Evolutionary conservation across 2,797 vertebrate species (phyloP), one percentile per base, ranked within the genome.

Genomic region (Poeciliopsis infans): DNA sequence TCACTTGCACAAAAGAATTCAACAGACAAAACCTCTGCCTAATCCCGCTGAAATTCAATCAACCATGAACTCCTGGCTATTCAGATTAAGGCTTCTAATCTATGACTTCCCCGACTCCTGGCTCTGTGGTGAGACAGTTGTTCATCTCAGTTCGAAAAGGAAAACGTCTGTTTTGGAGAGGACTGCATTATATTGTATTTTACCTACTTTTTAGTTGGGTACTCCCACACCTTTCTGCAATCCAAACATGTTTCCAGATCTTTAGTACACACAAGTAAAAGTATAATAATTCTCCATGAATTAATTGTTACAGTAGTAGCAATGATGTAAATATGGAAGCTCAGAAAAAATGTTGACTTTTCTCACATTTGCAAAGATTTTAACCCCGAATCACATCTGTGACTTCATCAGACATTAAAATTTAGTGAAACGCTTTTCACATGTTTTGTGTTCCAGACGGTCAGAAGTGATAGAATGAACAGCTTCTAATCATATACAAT

Each of bases 21-120:
- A 80, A 72, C 20, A 72, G 74, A 91, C 85, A 88, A 91, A 90
- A 83, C 77, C 80, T 79, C 66, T 53, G 49, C 77, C 72, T 94
- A 94, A 95, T 95, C 89, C 92, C 53, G 33, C 79, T 74, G 69
- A 79, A 43, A 78, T 93, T 72, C 90, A 94, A 94, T 95, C 91
- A 88, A 53, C 18, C 4, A 25, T 80, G 85, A 86, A 88, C 81
- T 92, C 87, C 79, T 86, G 86, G 88, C 89, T 89, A 86, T 93
- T 91, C 91, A 92, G 91, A 95, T 96, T 94, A 94, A 69, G 72
- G 72, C 18, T 86, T 89, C 80, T 91, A 91, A 90, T 92, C 79
- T 89, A 83, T 87, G 82, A 89, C 87, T 89, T 87, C 66, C 75
- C 80, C 77, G 69, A 74, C 79, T 77, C 43, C 75, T 76, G 73